These are phyloP conservation scores for Urocyon cinereoargenteus DNA, from an alignment of 2,797 vertebrate genomes.

Conservation along the genomic window DNA sequence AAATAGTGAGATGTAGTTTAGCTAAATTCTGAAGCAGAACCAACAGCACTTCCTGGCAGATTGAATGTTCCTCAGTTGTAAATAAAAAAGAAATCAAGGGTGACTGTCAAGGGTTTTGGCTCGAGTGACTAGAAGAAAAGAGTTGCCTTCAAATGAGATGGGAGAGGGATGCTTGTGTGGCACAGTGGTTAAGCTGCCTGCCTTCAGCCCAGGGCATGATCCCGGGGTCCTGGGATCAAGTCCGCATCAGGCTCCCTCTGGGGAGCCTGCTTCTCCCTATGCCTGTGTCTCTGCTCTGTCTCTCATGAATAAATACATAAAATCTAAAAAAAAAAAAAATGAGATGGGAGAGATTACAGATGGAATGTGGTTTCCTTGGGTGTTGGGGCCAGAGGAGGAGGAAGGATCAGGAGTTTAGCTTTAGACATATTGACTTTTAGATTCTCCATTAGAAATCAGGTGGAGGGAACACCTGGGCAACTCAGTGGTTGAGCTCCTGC, in stretches of 20 bases:
- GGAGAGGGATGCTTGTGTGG: background rate
- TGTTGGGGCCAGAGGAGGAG: background rate
- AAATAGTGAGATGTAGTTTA: background rate
- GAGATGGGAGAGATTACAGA: background rate
- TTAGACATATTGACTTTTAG: background rate
- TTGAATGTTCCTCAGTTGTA: constrained; percentile 2
- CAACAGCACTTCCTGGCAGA: background rate
- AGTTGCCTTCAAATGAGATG: background rate
- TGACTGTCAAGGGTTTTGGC: background rate
- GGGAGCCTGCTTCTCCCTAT: no score
- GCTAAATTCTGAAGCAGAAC: background rate
- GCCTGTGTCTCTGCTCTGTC: no score
- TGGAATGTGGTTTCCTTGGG: background rate
- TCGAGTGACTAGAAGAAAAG: background rate
- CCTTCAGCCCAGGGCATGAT: no score
- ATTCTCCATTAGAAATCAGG: background rate
- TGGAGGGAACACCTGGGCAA: no score
- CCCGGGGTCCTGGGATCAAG: no score
- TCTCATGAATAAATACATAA: no score
- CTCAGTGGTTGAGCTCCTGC: no score
- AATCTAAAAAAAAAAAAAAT: background rate
- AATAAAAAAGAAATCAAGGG: background rate
- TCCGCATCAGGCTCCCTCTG: no score
- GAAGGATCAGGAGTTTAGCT: background rate
- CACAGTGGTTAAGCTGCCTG: no score